phyloP scores from a whole-genome alignment of 2,888 invertebrate genomes.

The Macrophya alboannulata region DNA sequence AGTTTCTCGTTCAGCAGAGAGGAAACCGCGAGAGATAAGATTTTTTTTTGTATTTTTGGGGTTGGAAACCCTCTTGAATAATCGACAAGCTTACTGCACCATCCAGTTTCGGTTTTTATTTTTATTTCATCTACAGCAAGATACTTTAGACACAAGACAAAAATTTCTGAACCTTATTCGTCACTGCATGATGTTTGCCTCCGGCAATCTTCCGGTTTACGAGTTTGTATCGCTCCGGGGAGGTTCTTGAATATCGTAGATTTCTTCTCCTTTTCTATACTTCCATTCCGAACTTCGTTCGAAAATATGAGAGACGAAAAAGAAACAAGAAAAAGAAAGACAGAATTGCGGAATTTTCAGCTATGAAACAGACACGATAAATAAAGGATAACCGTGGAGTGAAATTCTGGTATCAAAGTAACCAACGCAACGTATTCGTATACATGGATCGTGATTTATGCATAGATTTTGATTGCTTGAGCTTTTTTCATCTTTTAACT shows the following conservation, averaged over 20 bases:
- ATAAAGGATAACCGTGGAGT: neutral
- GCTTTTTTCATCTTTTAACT: neutral
- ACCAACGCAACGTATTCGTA: too few species aligned
- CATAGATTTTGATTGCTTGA: neutral
- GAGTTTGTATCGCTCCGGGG: neutral
- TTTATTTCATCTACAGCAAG: too few species aligned
- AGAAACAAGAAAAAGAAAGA: neutral
- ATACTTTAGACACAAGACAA: neutral
- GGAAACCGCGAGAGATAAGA: too few species aligned
- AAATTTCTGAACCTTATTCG: neutral
- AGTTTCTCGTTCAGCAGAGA: too few species aligned
- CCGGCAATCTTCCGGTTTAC: conserved; percentile 20
- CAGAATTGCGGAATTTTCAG: neutral
- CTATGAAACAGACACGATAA: neutral
- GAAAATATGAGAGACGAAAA: neutral
- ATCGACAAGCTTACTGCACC: neutral
- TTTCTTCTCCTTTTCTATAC: neutral
- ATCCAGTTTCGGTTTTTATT: neutral
- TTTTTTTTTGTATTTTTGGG: too few species aligned
- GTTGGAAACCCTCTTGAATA: neutral
- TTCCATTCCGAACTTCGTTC: neutral
- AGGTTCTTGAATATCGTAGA: conserved; percentile 25
- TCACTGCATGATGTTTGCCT: conserved; percentile 17
- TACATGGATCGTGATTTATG: too few species aligned
- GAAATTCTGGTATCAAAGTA: neutral